These are phyloP conservation scores for Corbicula japonica DNA, from an alignment of 2,888 invertebrate species.

Conservation along the genomic window DNA sequence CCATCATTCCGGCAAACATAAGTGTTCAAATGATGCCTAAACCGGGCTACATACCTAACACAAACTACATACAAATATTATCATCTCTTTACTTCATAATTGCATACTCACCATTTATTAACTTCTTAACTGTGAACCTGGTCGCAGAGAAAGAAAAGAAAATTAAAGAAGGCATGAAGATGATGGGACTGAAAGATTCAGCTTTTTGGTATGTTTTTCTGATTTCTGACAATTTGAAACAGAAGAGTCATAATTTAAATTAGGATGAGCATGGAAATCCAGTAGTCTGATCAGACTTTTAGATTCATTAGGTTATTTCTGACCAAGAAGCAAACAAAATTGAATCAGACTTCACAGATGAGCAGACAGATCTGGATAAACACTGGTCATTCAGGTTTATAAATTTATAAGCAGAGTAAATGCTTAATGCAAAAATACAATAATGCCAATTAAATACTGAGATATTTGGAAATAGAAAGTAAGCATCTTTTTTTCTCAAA, in stretches of 20 bases:
- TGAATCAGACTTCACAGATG: too few relatives aligned
- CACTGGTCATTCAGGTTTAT: too few relatives aligned
- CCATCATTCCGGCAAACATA: constrained; percentile 59
- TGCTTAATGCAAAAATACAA: too few relatives aligned
- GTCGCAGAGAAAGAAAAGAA: constrained; percentile 96
- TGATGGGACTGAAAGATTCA: constrained; percentile 90
- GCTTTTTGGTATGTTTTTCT: constrained; percentile 89
- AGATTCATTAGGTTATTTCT: too few relatives aligned
- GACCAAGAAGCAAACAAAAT: too few relatives aligned
- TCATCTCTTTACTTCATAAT: constrained; percentile 93
- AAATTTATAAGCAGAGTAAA: too few relatives aligned
- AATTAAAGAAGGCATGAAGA: constrained; percentile 95
- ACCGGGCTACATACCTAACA: constrained; percentile 74
- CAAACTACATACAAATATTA: constrained; percentile 88
- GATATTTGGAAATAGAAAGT: too few relatives aligned
- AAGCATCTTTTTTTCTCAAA: too few relatives aligned
- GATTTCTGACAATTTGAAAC: neutral
- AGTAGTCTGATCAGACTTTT: too few relatives aligned
- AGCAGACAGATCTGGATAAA: too few relatives aligned
- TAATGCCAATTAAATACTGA: too few relatives aligned
- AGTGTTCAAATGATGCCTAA: constrained; percentile 81
- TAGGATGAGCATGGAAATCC: too few relatives aligned
- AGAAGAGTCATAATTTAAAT: neutral
- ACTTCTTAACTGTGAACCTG: constrained; percentile 93
- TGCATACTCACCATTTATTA: constrained; percentile 92